Base-by-base conservation (phyloP, 30 jellyfish, hydroid and myxozoan species). In the Aurelia sp. region DNA sequence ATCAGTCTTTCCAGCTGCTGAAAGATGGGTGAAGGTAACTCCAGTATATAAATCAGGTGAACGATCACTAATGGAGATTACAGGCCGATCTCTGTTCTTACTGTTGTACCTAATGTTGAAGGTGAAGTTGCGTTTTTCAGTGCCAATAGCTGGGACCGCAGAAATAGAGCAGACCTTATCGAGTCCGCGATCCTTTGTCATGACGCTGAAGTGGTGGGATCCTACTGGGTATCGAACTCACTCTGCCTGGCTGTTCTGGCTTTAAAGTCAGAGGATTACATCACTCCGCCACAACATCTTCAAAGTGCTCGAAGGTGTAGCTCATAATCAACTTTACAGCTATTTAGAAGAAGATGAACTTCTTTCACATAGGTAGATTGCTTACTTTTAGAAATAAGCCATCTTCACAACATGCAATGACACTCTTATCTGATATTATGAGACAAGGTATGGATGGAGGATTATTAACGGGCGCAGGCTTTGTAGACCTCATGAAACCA, bases 1-100 rank as follows among this genome's bases (percentile, higher is more conserved):
- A 71, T 55, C 71, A 78, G 78, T 78, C 44, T 78, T 78, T 59
- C 89, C 89, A 18, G 16, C 89, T 41, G 78, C 47, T 41, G 80
- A 78, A 63, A 78, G 64, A 65, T 13, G 47, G 63, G 75, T 80
- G 31, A 78, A 78, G 52, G 75, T 78, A 17, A 62, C 80, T 23
- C 89, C 79, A 47, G 57, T 78, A 22, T 78, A 62, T 66, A 78
- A 78, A 47, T 78, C 88, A 20, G 88, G 88, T 48, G 88, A 76
- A 78, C 20, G 89, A 57, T 20, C 89, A 40, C 22, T 64, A 37
- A 57, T 78, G 79, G 89, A 78, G 44, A 78, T 66, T 78, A 78
- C 78, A 63, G 87, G 37, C 77, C 87, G 41, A 76, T 76, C 20
- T 76, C 87, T 40, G 87, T 60, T 17, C 77, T 76, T 58, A 71